Evolutionary conservation across 2,797 vertebrate genomes (phyloP).

Genomic region (Amblyopsis hoosieri): DNA sequence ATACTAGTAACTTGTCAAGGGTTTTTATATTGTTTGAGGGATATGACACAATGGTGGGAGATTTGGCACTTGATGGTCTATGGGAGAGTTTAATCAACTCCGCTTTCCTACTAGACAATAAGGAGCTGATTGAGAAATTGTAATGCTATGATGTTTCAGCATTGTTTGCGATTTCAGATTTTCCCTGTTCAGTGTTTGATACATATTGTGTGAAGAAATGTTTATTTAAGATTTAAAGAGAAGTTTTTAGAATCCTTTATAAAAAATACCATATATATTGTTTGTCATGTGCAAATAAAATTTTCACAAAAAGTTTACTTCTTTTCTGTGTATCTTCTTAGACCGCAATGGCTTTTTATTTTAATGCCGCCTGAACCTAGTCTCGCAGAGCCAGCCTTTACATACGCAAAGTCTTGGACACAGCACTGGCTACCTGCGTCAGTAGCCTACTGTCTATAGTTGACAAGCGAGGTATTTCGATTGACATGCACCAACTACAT

Average conservation of each 20-base stretch:
- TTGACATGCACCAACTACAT: too few relatives aligned
- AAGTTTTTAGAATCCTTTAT: slow-evolving; percentile 53
- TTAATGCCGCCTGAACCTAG: too few relatives aligned
- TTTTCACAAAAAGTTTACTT: slow-evolving; percentile 23
- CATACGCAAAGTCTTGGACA: too few relatives aligned
- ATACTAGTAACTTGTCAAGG: slow-evolving; percentile 17
- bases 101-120: slow-evolving; percentile 34
- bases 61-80: slow-evolving; percentile 39
- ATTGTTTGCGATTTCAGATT: slow-evolving; percentile 31
- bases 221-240: slow-evolving; percentile 37
- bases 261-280: slow-evolving; percentile 51
- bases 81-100: slow-evolving; percentile 57
- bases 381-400: too few relatives aligned
- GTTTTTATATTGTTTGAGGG: slow-evolving; percentile 22
- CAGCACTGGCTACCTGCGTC: too few relatives aligned
- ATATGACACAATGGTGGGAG: slow-evolving; percentile 12
- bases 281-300: slow-evolving; percentile 65
- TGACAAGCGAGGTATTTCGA: too few relatives aligned
- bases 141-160: slow-evolving; percentile 30
- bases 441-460: too few relatives aligned
- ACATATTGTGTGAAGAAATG: slow-evolving; percentile 43
- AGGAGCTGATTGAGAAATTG: slow-evolving; percentile 31
- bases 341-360: background rate
- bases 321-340: background rate
- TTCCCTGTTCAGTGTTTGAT: slow-evolving; percentile 57